A percentile compares a stretch with the other conserved stretches of the same genome.
Evolutionary conservation across 2,113 vertebrate genomes (phyloP).

Genomic region (Carettochelys insculpta): DNA sequence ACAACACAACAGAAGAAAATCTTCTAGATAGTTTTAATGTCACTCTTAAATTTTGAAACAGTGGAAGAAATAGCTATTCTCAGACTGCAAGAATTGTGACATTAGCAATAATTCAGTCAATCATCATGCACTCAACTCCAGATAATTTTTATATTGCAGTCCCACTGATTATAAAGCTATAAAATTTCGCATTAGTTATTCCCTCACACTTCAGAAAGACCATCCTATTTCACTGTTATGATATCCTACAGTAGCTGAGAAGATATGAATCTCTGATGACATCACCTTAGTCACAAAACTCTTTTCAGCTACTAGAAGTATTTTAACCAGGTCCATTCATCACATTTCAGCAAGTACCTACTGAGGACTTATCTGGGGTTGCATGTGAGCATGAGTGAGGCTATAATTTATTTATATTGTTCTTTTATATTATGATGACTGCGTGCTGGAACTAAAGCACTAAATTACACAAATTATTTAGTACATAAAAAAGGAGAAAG

Average conservation of each 20-base stretch:
- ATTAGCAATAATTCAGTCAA: constrained; percentile 45
- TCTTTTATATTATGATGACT: constrained; percentile 33
- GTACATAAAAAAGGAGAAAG: constrained; percentile 40
- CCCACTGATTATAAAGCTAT: not conserved
- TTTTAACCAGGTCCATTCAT: not conserved
- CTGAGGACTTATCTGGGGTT: not conserved
- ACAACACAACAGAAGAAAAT: not conserved
- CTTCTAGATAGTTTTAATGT: not conserved
- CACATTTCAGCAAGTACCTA: not conserved
- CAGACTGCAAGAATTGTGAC: not conserved
- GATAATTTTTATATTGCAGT: constrained; percentile 20
- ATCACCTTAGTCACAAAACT: not conserved
- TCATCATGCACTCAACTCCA: not conserved
- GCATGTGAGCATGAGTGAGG: not conserved
- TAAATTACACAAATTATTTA: constrained; percentile 55
- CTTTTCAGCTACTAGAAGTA: not conserved
- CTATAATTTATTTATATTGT: not conserved
- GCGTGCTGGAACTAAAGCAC: not conserved
- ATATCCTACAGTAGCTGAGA: not conserved
- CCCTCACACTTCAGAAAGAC: constrained; percentile 27
- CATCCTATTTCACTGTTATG: not conserved
- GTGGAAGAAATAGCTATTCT: constrained; percentile 1
- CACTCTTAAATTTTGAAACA: constrained; percentile 30
- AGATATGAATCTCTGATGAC: not conserved
- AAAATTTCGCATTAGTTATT: not conserved